Percentiles rank a stretch among this genome's conserved stretches.
phyloP scores from a whole-genome alignment of 2,797 vertebrate genomes.

The Bradypodion pumilum region DNA sequence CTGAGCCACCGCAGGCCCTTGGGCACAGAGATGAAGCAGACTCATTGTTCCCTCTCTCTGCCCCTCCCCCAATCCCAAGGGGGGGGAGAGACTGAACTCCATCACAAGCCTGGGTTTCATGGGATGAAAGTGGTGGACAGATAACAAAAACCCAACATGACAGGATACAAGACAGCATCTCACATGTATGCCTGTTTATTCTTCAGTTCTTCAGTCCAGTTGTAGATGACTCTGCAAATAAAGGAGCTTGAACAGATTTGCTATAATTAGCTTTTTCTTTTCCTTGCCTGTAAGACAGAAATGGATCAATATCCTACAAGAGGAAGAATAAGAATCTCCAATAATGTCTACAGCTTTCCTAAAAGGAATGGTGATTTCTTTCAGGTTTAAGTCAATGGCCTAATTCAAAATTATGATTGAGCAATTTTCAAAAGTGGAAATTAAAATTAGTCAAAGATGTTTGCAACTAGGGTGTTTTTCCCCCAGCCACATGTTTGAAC shows the following conservation, averaged over 20 bases:
- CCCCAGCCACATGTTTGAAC: slow-evolving; percentile 65
- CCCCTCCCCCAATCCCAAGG: no score
- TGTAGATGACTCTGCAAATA: slow-evolving; percentile 25
- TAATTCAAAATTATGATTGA: slow-evolving; percentile 69
- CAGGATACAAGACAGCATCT: no score
- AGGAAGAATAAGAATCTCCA: slow-evolving; percentile 68
- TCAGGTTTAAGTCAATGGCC: slow-evolving; percentile 61
- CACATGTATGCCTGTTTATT: background rate
- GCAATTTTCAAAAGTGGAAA: slow-evolving; percentile 64
- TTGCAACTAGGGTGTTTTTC: slow-evolving; percentile 55
- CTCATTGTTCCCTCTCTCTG: no score
- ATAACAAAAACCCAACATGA: background rate
- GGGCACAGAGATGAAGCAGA: no score
- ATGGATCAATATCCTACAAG: slow-evolving; percentile 72
- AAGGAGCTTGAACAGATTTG: slow-evolving; percentile 56
- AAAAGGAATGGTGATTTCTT: slow-evolving; percentile 59
- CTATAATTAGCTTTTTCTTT: slow-evolving; percentile 72
- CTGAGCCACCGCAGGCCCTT: no score
- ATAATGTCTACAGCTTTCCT: slow-evolving; percentile 63
- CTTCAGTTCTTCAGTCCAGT: background rate
- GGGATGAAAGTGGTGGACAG: background rate
- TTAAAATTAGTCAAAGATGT: slow-evolving; percentile 67
- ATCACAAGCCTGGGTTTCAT: no score
- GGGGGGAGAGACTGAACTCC: no score
- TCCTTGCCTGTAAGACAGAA: slow-evolving; percentile 66